Conservation (phyloP, 2,888 invertebrate species). For the Emesis russula region DNA sequence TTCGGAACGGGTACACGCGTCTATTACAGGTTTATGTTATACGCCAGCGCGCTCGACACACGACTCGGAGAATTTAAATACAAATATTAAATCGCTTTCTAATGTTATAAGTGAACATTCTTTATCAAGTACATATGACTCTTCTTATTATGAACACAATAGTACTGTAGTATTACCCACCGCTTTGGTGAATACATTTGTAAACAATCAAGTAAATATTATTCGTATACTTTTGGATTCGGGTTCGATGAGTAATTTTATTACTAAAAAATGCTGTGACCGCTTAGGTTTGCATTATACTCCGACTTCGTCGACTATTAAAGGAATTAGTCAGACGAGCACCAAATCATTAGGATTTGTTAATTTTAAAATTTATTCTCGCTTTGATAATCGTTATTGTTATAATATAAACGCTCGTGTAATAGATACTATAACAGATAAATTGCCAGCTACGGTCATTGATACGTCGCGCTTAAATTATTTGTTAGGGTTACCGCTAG, state of each 20-base stretch:
- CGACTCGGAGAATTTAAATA: too few species aligned
- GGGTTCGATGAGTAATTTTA: background rate
- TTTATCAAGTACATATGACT: background rate
- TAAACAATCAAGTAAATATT: background rate
- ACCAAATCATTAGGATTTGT: too few species aligned
- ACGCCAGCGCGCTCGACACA: background rate
- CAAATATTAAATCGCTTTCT: background rate
- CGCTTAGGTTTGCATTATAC: background rate
- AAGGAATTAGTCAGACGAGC: background rate
- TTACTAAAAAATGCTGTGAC: background rate
- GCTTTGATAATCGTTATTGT: too few species aligned
- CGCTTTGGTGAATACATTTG: background rate
- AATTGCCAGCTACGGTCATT: too few species aligned
- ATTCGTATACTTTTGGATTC: background rate
- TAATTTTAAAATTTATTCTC: too few species aligned
- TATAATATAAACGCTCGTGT: too few species aligned
- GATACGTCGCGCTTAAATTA: too few species aligned
- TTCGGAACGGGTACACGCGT: too few species aligned
- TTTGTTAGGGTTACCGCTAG: too few species aligned
- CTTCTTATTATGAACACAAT: background rate
- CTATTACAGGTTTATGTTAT: too few species aligned
- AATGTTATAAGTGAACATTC: background rate
- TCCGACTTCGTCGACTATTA: background rate
- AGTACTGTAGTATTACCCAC: background rate
- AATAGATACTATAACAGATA: too few species aligned